A percentile compares a stretch with the other conserved stretches of the same genome.
Conservation (phyloP, 2,888 invertebrate genomes). For the Lithophane semibrunnea region DNA sequence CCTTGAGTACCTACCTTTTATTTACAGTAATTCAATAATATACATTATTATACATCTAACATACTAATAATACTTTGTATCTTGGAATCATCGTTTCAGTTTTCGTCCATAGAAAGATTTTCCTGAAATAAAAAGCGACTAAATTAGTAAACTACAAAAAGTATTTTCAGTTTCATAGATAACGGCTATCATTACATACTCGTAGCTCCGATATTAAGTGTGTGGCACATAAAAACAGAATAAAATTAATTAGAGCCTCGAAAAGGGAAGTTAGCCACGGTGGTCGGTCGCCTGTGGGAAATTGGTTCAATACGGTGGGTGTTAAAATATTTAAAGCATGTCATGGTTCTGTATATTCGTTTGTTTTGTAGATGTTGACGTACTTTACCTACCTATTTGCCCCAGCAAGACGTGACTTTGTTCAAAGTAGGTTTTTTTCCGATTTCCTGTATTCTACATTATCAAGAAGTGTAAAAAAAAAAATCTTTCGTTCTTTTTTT, state of each 20-base stretch:
- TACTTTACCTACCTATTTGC: too few relatives aligned
- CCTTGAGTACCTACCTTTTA: too few relatives aligned
- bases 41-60: too few relatives aligned
- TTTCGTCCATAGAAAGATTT: background rate
- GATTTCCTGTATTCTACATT: too few relatives aligned
- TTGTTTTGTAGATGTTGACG: background rate
- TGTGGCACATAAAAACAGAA: slow-evolving; percentile 58
- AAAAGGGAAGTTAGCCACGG: slow-evolving; percentile 55
- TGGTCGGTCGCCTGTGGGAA: slow-evolving; percentile 61
- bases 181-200: slow-evolving; percentile 37
- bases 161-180: background rate
- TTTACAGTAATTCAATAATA: too few relatives aligned
- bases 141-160: background rate
- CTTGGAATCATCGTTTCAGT: background rate
- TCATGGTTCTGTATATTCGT: slow-evolving; percentile 54
- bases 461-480: too few relatives aligned
- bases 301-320: slow-evolving; percentile 48
- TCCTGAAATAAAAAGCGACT: background rate
- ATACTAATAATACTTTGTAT: too few relatives aligned
- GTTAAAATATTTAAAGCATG: slow-evolving; percentile 38
- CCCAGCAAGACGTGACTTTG: too few relatives aligned
- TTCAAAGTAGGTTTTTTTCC: too few relatives aligned
- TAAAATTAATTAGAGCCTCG: slow-evolving; percentile 61
- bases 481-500: too few relatives aligned
- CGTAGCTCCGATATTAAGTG: slow-evolving; percentile 35